These are phyloP conservation scores for Parthenolecanium corni DNA, from an alignment of 2,888 invertebrate species.

Conservation along the genomic window DNA sequence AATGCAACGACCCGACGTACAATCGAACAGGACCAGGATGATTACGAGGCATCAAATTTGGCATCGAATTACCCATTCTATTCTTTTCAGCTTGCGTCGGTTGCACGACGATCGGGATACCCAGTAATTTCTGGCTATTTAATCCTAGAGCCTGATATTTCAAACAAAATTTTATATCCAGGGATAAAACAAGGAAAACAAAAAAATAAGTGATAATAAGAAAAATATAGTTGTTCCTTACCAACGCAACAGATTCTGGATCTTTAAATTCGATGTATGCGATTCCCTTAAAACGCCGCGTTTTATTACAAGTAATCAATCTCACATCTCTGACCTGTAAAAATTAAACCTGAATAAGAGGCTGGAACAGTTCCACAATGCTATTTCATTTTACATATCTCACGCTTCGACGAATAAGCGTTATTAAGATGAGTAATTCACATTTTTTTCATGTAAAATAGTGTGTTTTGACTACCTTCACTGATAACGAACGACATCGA, in stretches of 20 bases:
- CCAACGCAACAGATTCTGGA: constrained; percentile 90
- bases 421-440: neutral
- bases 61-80: constrained; percentile 75
- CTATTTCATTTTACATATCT: too few relatives aligned
- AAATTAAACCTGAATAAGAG: too few relatives aligned
- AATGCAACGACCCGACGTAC: constrained; percentile 95
- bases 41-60: constrained; percentile 72
- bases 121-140: constrained; percentile 87
- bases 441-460: neutral
- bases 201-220: neutral
- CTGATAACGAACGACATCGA: too few relatives aligned
- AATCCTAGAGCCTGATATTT: constrained; percentile 74
- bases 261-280: constrained; percentile 99
- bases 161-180: neutral
- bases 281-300: constrained; percentile 95
- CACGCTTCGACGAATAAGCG: too few relatives aligned
- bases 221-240: constrained; percentile 41
- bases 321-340: constrained; percentile 73
- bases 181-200: constrained; percentile 8
- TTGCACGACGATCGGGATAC: constrained; percentile 95
- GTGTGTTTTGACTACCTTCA: too few relatives aligned
- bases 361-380: too few relatives aligned
- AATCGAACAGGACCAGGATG: constrained; percentile 90
- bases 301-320: constrained; percentile 97
- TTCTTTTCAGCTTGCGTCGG: constrained; percentile 94